Base-by-base conservation (phyloP, 2,113 vertebrate species). In the Pimephales promelas region DNA sequence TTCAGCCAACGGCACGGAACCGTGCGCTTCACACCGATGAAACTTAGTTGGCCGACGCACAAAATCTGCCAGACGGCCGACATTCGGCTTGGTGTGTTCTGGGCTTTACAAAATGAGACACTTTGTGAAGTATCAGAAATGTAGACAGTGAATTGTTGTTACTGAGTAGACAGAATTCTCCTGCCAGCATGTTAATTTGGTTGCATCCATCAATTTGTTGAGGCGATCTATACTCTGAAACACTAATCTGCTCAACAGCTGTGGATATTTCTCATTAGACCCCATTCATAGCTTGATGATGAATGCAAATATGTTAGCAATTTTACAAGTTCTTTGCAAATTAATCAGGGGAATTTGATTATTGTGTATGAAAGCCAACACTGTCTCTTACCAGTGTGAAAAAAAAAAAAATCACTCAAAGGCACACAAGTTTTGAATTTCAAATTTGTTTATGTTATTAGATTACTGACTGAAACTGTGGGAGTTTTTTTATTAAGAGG, bases 271-370 rank as follows among this genome's bases (percentile, higher is more conserved):
- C 82, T 86, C 79, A 86, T 87, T 83, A 85, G 83, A 64, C 79
- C 79, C 75, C 54, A 89, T 87, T 86, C 81, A 82, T 72, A 71
- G 74, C 82, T 83, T 83, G 84, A 85, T 83, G 73, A 81, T 85
- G 86, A 85, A 86, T 85, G 85, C 81, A 88, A 86, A 89, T 86
- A 86, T 82, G 72, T 84, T 78, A 86, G 79, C 79, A 84, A 84
- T 85, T 87, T 84, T 49, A 47, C 76, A 75, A 85, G 74, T 86
- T 85, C 81, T 83, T 40, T 84, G 54, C 66, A 83, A 82, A 82
- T 88, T 62, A 89, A 86, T 85, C 87, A 84, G 75, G 43, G 47
- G 34, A 79, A 82, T 80, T 75, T n/a, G 61, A 75, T 62, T 76
- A 84, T 85, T 87, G 79, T 89, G 85, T 85, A 56, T 85, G 78